Conservation (phyloP, 2,888 invertebrate species). For the Noctua comes region DNA sequence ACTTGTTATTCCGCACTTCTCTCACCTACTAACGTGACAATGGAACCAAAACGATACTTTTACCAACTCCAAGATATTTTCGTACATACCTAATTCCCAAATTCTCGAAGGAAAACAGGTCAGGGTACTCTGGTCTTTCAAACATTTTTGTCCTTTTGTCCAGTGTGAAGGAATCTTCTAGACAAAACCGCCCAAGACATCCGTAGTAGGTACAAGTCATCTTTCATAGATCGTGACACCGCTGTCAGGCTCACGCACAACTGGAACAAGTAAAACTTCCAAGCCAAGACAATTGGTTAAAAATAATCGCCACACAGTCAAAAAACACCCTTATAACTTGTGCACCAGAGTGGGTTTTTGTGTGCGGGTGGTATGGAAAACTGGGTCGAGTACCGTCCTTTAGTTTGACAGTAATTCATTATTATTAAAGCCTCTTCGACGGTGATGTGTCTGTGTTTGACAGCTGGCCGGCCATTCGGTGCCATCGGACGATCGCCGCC, state of each 20-base stretch:
- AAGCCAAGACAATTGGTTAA: conserved; percentile 65
- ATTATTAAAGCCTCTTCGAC: conserved; percentile 61
- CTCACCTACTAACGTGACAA: conserved; percentile 41
- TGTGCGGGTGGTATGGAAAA: conserved; percentile 19
- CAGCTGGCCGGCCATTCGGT: conserved; percentile 44
- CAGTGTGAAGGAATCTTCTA: conserved; percentile 31
- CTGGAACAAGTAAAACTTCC: conserved; percentile 64
- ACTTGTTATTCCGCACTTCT: conserved; percentile 47
- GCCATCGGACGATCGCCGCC: conserved; percentile 27
- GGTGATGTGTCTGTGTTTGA: conserved; percentile 58
- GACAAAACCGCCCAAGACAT: conserved; percentile 33
- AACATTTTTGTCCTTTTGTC: neutral
- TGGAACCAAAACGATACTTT: conserved; percentile 41
- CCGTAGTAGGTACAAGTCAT: conserved; percentile 61
- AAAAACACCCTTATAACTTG: conserved; percentile 32
- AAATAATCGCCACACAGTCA: conserved; percentile 41
- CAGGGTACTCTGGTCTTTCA: neutral
- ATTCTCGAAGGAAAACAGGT: conserved; percentile 48
- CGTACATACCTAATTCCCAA: conserved; percentile 52
- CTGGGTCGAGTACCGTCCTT: conserved; percentile 56
- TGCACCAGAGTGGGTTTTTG: conserved; percentile 3
- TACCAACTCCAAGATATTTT: conserved; percentile 44
- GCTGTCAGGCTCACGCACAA: conserved; percentile 64
- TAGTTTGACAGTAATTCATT: conserved; percentile 63
- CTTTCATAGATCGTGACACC: conserved; percentile 64